These are phyloP conservation scores for Paramormyrops hopkinsi DNA, from an alignment of 2,797 vertebrate genomes.

Conservation along the genomic window DNA sequence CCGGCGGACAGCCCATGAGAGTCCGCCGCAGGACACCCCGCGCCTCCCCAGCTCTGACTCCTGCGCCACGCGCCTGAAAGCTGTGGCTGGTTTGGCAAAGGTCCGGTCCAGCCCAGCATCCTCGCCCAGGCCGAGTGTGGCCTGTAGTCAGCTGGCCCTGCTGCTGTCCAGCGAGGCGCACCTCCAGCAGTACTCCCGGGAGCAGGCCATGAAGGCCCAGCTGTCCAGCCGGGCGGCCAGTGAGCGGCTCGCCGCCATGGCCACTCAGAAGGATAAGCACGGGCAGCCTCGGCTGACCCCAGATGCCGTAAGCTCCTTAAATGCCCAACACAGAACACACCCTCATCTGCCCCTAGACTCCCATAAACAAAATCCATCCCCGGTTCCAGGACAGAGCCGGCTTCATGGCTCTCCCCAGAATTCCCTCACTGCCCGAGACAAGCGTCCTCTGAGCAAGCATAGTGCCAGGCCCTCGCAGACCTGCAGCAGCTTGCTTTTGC, in stretches of 20 bases:
- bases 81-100: slow-evolving; percentile 91
- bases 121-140: slow-evolving; percentile 92
- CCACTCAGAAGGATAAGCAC: slow-evolving; percentile 72
- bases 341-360: slow-evolving; percentile 54
- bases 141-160: slow-evolving; percentile 91
- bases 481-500: slow-evolving; percentile 86
- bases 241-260: slow-evolving; percentile 94
- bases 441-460: slow-evolving; percentile 71
- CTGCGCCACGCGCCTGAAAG: slow-evolving; percentile 85
- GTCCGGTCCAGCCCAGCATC: slow-evolving; percentile 86
- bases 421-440: slow-evolving; percentile 64
- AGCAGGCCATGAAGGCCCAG: slow-evolving; percentile 93
- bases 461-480: slow-evolving; percentile 76
- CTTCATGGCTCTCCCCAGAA: slow-evolving; percentile 52
- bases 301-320: slow-evolving; percentile 70
- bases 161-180: slow-evolving; percentile 95
- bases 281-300: slow-evolving; percentile 62
- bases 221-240: slow-evolving; percentile 85
- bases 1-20: slow-evolving; percentile 66
- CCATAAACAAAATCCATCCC: slow-evolving; percentile 63
- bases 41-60: slow-evolving; percentile 62
- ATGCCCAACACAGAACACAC: slow-evolving; percentile 68
- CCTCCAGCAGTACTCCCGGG: slow-evolving; percentile 94
- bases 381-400: slow-evolving; percentile 59
- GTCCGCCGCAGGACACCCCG: slow-evolving; percentile 59